Conservation (phyloP, 1,140 invertebrate species). For the Diploscapter pachys region DNA sequence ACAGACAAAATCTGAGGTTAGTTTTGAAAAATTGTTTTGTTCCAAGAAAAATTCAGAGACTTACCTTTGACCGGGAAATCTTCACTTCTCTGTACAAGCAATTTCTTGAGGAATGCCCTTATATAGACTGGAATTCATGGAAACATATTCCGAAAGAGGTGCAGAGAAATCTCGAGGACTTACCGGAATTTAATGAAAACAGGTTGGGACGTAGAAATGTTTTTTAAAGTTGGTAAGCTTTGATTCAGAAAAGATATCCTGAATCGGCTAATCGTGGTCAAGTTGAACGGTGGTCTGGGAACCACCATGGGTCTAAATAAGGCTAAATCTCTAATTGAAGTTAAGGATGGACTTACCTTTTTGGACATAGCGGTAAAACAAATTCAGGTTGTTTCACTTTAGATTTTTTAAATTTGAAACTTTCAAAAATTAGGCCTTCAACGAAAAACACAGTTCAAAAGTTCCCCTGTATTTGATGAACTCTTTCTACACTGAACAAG, state of each 20-base stretch:
- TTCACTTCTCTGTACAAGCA: slow-evolving; percentile 32
- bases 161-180: slow-evolving; percentile 12
- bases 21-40: not conserved
- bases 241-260: slow-evolving; percentile 24
- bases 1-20: not conserved
- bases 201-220: slow-evolving; percentile 1
- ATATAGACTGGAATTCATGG: slow-evolving; percentile 34
- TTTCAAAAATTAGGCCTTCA: slow-evolving; percentile 73
- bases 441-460: slow-evolving; percentile 85
- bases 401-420: slow-evolving; percentile 4
- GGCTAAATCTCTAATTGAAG: slow-evolving; percentile 93
- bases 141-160: slow-evolving; percentile 4
- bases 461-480: slow-evolving; percentile 97
- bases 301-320: slow-evolving; percentile 98
- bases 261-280: slow-evolving; percentile 86
- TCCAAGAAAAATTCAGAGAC: not conserved
- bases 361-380: slow-evolving; percentile 98
- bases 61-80: slow-evolving; percentile 19
- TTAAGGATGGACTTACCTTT: slow-evolving; percentile 86
- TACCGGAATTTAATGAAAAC: slow-evolving; percentile 5
- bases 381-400: slow-evolving; percentile 74
- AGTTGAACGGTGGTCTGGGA: slow-evolving; percentile 95
- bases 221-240: not conserved
- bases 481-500: slow-evolving; percentile 97
- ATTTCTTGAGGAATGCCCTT: slow-evolving; percentile 24